Evolutionary conservation across 2,113 vertebrate species (phyloP).

Genomic region (Anarhynchus alexandrinus): DNA sequence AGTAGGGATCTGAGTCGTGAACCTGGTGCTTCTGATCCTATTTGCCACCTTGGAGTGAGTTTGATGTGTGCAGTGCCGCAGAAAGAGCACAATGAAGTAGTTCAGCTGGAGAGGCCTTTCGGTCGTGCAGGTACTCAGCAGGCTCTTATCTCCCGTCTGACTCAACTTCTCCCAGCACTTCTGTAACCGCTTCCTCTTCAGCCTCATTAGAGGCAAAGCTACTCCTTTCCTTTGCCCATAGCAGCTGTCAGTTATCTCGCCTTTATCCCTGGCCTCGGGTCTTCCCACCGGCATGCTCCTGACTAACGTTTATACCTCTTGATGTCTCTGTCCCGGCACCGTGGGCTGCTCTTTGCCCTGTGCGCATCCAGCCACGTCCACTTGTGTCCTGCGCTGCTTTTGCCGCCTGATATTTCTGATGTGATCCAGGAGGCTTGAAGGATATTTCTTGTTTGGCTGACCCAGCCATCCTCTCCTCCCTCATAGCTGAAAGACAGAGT

Average conservation of each 20-base stretch:
- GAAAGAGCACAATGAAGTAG: not conserved
- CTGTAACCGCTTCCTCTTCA: not conserved
- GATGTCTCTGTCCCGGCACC: not conserved
- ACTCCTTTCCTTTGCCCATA: not conserved
- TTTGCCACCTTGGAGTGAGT: not conserved
- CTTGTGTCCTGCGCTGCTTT: not conserved
- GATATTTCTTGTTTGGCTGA: not conserved
- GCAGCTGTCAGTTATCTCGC: not conserved
- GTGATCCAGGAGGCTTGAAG: not conserved
- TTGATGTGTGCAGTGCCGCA: fast-evolving
- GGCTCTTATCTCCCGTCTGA: not conserved
- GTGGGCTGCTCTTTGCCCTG: not conserved
- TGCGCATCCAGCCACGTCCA: fast-evolving
- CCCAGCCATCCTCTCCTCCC: not conserved
- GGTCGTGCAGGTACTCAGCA: not conserved
- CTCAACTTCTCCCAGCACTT: not conserved
- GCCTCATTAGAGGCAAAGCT: not conserved
- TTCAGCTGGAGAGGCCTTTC: not conserved
- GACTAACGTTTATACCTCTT: not conserved
- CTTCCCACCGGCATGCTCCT: not conserved
- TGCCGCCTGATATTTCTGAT: not conserved
- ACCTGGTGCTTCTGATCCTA: not conserved
- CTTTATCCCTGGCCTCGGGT: not conserved
- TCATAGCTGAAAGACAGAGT: not conserved
- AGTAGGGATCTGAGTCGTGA: not conserved